These are phyloP conservation scores for Menidia beryllina DNA, from an alignment of 2,113 vertebrate species.

Conservation along the genomic window DNA sequence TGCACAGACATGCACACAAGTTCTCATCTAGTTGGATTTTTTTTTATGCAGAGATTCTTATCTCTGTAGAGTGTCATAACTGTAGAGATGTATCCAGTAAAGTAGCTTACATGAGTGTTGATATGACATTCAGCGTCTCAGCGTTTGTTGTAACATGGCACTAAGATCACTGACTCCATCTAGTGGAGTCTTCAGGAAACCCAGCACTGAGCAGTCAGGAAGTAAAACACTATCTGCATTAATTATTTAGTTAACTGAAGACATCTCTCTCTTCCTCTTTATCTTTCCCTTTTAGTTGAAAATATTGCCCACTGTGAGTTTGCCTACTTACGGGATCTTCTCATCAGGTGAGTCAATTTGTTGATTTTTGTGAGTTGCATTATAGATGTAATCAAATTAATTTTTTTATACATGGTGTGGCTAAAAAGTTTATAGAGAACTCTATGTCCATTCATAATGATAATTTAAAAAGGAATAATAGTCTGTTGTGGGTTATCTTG, in stretches of 20 bases:
- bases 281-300: slow-evolving; percentile 85
- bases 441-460: no score
- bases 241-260: neutral
- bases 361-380: neutral
- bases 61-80: slow-evolving; percentile 36
- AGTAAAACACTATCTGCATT: neutral
- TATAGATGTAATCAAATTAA: no score
- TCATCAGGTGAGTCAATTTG: slow-evolving; percentile 89
- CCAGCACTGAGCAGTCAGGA: neutral
- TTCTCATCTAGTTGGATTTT: slow-evolving; percentile 29
- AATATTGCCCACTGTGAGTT: slow-evolving; percentile 99
- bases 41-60: slow-evolving; percentile 39
- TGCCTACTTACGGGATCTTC: slow-evolving; percentile 95
- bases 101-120: neutral
- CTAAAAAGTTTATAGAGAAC: no score
- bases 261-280: slow-evolving; percentile 17
- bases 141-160: neutral
- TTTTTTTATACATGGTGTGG: no score
- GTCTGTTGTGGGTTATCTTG: no score
- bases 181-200: slow-evolving; percentile 44
- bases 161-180: slow-evolving; percentile 46
- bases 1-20: slow-evolving; percentile 4
- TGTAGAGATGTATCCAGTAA: slow-evolving; percentile 3
- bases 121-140: neutral
- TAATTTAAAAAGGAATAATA: no score